Conservation (phyloP, 2,888 invertebrate genomes). For the Philereme vetulata region DNA sequence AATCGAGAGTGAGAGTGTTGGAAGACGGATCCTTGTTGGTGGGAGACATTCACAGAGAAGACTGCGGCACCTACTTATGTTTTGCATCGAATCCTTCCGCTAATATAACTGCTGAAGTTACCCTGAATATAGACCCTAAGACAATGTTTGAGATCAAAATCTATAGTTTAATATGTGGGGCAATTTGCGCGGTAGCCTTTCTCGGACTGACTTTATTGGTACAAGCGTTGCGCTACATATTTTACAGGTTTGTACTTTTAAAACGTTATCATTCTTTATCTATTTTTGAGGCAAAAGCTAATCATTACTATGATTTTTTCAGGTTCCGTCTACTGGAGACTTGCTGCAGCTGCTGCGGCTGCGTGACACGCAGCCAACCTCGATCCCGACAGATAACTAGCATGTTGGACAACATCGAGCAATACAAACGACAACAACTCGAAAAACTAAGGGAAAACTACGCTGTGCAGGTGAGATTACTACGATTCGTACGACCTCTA, state of each 20-base stretch:
- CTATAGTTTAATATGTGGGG: conserved; percentile 92
- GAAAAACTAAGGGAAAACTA: conserved; percentile 96
- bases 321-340: conserved; percentile 89
- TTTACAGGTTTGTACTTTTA: conserved; percentile 85
- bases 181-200: conserved; percentile 90
- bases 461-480: conserved; percentile 88
- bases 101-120: conserved; percentile 89
- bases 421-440: conserved; percentile 94
- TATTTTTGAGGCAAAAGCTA: conserved; percentile 10
- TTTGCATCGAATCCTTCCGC: conserved; percentile 93
- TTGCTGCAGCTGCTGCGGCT: conserved; percentile 91
- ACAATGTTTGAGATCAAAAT: conserved; percentile 93
- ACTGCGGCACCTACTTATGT: conserved; percentile 94
- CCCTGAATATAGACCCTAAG: conserved; percentile 93
- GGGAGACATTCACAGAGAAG: conserved; percentile 87
- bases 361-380: conserved; percentile 88
- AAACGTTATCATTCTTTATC: not conserved
- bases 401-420: conserved; percentile 95
- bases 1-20: conserved; percentile 85
- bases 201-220: conserved; percentile 91
- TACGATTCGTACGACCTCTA: not conserved
- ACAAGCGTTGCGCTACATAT: conserved; percentile 88
- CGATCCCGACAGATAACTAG: conserved; percentile 92
- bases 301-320: conserved; percentile 52
- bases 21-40: conserved; percentile 92